Conservation (phyloP, 2,113 vertebrate genomes). For the Equus quagga region DNA sequence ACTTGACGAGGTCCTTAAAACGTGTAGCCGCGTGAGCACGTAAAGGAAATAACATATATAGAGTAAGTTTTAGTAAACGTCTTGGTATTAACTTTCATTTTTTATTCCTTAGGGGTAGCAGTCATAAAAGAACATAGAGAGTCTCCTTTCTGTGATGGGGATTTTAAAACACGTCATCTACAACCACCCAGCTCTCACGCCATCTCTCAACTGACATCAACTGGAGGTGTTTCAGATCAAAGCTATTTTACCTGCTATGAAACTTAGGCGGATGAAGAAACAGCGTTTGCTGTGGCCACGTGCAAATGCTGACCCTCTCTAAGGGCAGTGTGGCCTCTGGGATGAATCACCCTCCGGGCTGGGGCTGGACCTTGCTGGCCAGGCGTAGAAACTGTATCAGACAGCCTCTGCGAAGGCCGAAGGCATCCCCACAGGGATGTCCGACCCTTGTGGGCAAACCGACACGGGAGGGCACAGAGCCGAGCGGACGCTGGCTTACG, state of each 20-base stretch:
- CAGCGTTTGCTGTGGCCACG: accelerated
- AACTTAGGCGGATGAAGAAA: not conserved
- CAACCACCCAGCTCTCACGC: not conserved
- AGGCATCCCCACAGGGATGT: not conserved
- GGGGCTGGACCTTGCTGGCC: accelerated
- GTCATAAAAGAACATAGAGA: accelerated
- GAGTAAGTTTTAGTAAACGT: accelerated
- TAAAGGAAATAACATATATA: accelerated
- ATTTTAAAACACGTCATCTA: not conserved
- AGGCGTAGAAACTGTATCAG: not conserved
- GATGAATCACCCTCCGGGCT: not conserved
- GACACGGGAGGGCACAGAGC: accelerated
- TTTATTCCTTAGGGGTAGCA: not conserved
- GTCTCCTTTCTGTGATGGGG: not conserved
- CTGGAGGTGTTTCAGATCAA: not conserved
- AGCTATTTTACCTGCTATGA: not conserved
- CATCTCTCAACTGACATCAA: not conserved
- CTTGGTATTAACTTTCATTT: not conserved
- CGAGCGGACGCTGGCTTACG: not conserved
- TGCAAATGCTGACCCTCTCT: not conserved
- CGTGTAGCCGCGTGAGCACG: accelerated
- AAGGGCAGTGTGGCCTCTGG: not conserved
- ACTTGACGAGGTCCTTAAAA: not conserved
- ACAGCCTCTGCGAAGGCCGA: too few species aligned
- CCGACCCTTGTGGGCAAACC: not conserved